Conservation (phyloP, 2,113 vertebrate species). For the Protobothrops flavoviridis region DNA sequence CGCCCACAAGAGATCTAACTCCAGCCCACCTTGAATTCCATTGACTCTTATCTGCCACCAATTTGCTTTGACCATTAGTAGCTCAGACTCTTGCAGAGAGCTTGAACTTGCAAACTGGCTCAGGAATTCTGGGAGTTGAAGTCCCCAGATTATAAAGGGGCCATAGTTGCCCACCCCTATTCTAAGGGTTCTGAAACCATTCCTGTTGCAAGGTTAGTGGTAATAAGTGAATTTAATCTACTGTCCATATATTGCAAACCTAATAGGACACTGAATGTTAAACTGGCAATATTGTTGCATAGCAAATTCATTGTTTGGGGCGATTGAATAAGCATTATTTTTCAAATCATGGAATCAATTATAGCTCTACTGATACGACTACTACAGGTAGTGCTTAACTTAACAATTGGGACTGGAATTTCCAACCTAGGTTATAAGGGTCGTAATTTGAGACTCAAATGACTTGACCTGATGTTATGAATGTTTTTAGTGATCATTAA, state of each 20-base stretch:
- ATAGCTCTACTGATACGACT: neutral
- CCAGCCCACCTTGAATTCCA: neutral
- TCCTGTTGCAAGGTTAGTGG: neutral
- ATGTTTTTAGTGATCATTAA: neutral
- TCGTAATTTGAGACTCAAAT: neutral
- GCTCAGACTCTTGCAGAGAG: neutral
- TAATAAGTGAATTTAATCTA: neutral
- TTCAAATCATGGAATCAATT: neutral
- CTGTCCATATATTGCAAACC: neutral
- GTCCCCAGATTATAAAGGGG: neutral
- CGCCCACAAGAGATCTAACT: neutral
- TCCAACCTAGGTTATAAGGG: neutral
- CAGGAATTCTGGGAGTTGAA: neutral
- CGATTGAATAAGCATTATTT: neutral
- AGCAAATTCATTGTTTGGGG: neutral
- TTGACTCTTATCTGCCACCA: neutral
- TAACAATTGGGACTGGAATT: neutral
- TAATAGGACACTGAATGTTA: neutral
- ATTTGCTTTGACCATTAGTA: neutral
- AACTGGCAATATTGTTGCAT: neutral
- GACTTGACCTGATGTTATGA: neutral
- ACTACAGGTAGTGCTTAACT: neutral
- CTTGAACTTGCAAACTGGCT: neutral
- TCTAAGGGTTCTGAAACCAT: neutral
- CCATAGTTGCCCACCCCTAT: neutral